Conservation (phyloP, 2,113 vertebrate genomes). For the Bubalus kerabau region DNA sequence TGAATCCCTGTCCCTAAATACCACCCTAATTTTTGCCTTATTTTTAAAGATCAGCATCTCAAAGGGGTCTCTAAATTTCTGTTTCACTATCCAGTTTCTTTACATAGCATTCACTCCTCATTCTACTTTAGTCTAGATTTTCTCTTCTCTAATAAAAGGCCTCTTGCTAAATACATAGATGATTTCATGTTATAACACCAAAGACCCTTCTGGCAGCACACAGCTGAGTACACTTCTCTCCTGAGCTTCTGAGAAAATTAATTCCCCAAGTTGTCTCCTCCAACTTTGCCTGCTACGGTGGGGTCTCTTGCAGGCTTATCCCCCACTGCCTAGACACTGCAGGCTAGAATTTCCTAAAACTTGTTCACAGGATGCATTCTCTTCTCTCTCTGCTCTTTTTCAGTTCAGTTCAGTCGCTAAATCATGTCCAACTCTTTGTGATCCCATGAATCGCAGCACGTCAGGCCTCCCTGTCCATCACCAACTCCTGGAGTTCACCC, state of each 20-base stretch:
- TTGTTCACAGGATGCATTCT: not conserved
- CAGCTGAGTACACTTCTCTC: not conserved
- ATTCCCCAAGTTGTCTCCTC: not conserved
- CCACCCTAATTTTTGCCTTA: not conserved
- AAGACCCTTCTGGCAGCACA: not conserved
- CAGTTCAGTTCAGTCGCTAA: no score
- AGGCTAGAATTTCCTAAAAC: not conserved
- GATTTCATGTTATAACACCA: not conserved
- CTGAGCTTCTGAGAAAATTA: not conserved
- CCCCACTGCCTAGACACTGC: not conserved
- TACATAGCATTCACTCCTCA: not conserved
- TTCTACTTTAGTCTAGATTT: not conserved
- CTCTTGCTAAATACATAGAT: not conserved
- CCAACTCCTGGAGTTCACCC: no score
- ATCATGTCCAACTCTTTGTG: no score
- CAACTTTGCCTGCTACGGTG: not conserved
- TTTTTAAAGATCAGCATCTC: not conserved
- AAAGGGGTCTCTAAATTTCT: not conserved
- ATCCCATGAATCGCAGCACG: no score
- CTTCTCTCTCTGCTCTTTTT: not conserved
- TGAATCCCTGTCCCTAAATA: not conserved
- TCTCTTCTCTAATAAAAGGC: not conserved
- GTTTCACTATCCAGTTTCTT: not conserved
- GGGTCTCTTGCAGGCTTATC: not conserved
- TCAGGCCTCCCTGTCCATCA: no score